Conservation (phyloP, 1,140 invertebrate species). For the Drosophila tsacasi region DNA sequence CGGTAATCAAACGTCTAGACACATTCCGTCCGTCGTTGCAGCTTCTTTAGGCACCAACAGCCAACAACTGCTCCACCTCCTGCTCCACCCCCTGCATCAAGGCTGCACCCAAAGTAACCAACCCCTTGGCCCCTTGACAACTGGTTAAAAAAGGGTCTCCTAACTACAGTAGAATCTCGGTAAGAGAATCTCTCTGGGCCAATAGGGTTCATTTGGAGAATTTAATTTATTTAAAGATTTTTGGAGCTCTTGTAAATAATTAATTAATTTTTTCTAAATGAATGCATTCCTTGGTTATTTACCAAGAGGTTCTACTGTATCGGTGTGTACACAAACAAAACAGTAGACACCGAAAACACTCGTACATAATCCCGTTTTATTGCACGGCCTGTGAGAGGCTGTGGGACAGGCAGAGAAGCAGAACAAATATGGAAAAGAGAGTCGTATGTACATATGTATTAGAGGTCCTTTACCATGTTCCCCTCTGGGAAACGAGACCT, state of each 20-base stretch:
- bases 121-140: conserved; percentile 29
- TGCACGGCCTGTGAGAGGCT: conserved; percentile 45
- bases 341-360: conserved; percentile 51
- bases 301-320: conserved; percentile 14
- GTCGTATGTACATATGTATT: neutral
- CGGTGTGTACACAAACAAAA: conserved; percentile 25
- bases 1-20: conserved; percentile 82
- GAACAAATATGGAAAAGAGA: conserved; percentile 16
- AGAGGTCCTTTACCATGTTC: conserved; percentile 38
- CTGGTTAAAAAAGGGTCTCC: conserved; percentile 26
- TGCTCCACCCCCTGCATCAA: neutral
- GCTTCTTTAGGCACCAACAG: conserved; percentile 61
- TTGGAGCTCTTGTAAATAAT: neutral
- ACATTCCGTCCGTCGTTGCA: conserved; percentile 63
- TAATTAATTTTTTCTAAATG: neutral
- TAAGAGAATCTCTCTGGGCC: no score
- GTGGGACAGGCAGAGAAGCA: conserved; percentile 27
- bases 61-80: neutral
- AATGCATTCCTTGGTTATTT: neutral
- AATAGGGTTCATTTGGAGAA: no score
- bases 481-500: conserved; percentile 20
- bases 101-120: conserved; percentile 16
- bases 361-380: conserved; percentile 77
- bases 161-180: neutral
- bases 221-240: neutral